These are phyloP conservation scores for Norana najaformis DNA, from an alignment of 2,888 invertebrate genomes.

Conservation along the genomic window DNA sequence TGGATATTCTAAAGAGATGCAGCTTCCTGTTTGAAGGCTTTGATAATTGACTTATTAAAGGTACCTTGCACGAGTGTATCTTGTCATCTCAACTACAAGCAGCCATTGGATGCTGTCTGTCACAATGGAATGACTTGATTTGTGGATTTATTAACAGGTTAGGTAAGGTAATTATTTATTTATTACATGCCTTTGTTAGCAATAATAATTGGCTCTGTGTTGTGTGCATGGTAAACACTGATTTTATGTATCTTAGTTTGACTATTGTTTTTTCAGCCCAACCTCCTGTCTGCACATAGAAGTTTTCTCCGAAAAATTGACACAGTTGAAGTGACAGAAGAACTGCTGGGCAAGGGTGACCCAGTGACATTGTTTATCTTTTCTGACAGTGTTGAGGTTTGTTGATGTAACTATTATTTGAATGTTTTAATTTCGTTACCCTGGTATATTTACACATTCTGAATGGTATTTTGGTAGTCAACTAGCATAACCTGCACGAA, in stretches of 20 bases:
- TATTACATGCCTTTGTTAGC: background rate
- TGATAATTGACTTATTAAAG: background rate
- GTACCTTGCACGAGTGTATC: background rate
- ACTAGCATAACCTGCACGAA: too few relatives aligned
- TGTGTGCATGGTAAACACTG: background rate
- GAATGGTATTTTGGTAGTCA: background rate
- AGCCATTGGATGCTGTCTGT: background rate
- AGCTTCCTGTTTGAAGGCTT: too few relatives aligned
- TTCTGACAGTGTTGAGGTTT: constrained; percentile 88
- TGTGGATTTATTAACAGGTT: background rate
- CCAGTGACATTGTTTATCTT: constrained; percentile 87
- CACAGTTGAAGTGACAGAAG: constrained; percentile 77
- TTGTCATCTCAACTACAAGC: background rate
- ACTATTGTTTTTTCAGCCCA: constrained; percentile 71
- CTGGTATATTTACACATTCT: background rate
- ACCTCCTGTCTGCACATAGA: constrained; percentile 89
- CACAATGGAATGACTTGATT: background rate
- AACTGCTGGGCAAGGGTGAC: constrained; percentile 82
- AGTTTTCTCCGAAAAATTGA: constrained; percentile 83
- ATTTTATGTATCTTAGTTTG: background rate
- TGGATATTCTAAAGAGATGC: background rate
- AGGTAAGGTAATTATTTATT: too few relatives aligned
- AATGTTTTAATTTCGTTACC: background rate
- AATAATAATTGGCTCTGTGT: background rate
- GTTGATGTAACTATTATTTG: background rate